Conservation (phyloP, 1,140 invertebrate genomes). For the Apocrypta bakeri region DNA sequence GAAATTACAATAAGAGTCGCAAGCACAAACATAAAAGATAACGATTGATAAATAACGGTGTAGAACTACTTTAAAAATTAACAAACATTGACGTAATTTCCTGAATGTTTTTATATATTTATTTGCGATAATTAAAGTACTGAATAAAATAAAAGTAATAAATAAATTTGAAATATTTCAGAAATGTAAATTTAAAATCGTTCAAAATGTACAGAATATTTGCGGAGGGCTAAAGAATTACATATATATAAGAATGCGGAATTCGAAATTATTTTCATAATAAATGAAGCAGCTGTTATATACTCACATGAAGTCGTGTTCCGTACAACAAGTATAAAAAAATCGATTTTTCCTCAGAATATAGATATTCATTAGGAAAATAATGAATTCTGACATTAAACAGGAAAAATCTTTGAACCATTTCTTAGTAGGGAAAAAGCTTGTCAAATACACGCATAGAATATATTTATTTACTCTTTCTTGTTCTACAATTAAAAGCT, state of each 20-base stretch:
- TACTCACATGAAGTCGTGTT: no score
- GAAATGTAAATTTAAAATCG: neutral
- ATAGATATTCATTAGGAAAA: no score
- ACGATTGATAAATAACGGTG: neutral
- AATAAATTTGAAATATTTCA: slow-evolving; percentile 17
- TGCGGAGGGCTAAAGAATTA: no score
- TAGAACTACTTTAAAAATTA: no score
- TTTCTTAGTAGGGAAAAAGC: slow-evolving; percentile 14
- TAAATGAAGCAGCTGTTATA: no score
- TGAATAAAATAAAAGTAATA: slow-evolving; percentile 43
- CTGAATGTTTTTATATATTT: slow-evolving; percentile 27
- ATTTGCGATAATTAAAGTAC: slow-evolving; percentile 44
- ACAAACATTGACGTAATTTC: no score
- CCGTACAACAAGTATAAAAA: no score
- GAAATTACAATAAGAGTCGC: slow-evolving; percentile 21
- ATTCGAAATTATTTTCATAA: no score
- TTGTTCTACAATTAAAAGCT: slow-evolving; percentile 45
- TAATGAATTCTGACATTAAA: neutral
- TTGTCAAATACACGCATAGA: slow-evolving; percentile 42
- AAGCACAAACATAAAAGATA: slow-evolving; percentile 40
- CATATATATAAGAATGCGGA: no score
- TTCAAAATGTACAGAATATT: slow-evolving; percentile 9
- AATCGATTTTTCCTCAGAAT: no score
- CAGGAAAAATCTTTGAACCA: slow-evolving; percentile 13
- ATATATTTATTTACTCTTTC: slow-evolving; percentile 54